A percentile compares a stretch with the other conserved stretches of the same genome.
Conservation (phyloP, 1,140 invertebrate genomes). For the Pissodes strobi region DNA sequence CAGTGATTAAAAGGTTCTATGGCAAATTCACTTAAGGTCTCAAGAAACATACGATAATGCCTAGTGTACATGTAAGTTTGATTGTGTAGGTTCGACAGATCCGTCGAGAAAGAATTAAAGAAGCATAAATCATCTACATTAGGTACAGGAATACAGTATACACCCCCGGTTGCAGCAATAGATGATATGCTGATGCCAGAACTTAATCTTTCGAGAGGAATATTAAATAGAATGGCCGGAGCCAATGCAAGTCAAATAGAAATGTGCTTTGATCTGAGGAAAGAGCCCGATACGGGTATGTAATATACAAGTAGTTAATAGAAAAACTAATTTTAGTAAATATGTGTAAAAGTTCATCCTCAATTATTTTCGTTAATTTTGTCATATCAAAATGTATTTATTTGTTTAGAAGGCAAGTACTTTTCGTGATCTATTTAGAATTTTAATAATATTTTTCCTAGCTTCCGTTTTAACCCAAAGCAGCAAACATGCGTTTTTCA, state of each 20-base stretch:
- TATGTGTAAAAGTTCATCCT: not conserved
- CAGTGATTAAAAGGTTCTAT: too few species aligned
- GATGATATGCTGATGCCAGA: slow-evolving; percentile 1
- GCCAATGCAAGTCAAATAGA: slow-evolving; percentile 50
- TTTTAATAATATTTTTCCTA: too few species aligned
- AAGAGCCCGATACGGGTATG: slow-evolving; percentile 42
- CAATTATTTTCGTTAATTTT: too few species aligned
- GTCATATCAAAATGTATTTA: too few species aligned
- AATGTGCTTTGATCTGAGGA: slow-evolving; percentile 40
- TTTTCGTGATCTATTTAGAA: too few species aligned
- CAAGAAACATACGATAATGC: too few species aligned
- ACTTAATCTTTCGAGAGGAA: slow-evolving; percentile 31
- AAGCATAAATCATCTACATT: slow-evolving; percentile 35
- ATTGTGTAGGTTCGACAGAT: slow-evolving; percentile 48
- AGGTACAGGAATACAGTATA: slow-evolving; percentile 10
- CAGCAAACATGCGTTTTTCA: too few species aligned
- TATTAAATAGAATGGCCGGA: slow-evolving; percentile 40
- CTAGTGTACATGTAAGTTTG: not conserved
- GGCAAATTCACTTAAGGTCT: too few species aligned
- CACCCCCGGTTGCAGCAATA: not conserved
- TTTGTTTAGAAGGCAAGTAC: too few species aligned
- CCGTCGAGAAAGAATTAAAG: slow-evolving; percentile 49
- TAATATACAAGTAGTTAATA: not conserved
- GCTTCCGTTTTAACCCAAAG: too few species aligned
- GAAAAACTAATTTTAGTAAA: not conserved